A percentile compares a stretch with the other conserved stretches of the same genome.
Evolutionary conservation across 2,113 vertebrate species (phyloP).

Genomic region (Apeltes quadracus): DNA sequence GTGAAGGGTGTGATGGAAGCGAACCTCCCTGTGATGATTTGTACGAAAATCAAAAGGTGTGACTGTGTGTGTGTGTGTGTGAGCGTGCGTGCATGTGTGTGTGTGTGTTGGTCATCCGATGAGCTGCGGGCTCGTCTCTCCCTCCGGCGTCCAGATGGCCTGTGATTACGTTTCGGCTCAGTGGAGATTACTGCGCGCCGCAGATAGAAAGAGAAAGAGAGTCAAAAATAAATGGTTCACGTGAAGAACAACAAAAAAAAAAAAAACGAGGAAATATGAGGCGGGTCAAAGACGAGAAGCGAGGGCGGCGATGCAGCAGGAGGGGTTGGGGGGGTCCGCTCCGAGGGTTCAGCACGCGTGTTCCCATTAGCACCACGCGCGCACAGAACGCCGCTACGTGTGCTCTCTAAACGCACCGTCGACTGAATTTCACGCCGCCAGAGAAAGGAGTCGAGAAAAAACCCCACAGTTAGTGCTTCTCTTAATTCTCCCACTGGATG

Average conservation of each 20-base stretch:
- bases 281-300: not conserved
- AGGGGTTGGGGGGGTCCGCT: not conserved
- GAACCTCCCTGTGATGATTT: slow-evolving; percentile 32
- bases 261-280: slow-evolving; percentile 22
- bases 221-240: slow-evolving; percentile 52
- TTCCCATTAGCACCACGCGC: not conserved
- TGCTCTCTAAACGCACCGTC: not conserved
- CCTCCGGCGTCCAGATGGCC: slow-evolving; percentile 81
- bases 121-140: slow-evolving; percentile 72
- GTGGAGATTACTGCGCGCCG: slow-evolving; percentile 73
- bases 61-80: slow-evolving; percentile 1
- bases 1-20: slow-evolving; percentile 38
- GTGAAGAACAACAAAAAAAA: slow-evolving; percentile 34
- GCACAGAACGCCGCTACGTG: not conserved
- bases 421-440: not conserved
- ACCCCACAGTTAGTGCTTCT: slow-evolving; percentile 2
- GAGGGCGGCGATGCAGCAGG: not conserved
- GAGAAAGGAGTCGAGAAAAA: not conserved
- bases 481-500: slow-evolving; percentile 34
- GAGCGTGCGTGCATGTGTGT: not conserved
- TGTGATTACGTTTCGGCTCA: slow-evolving; percentile 79
- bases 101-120: slow-evolving; percentile 65
- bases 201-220: slow-evolving; percentile 47
- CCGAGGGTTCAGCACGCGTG: not conserved
- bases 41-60: slow-evolving; percentile 34